A percentile compares a stretch with the other conserved stretches of the same genome.
Conservation (phyloP, 2,888 invertebrate species). For the Biston stratarius region DNA sequence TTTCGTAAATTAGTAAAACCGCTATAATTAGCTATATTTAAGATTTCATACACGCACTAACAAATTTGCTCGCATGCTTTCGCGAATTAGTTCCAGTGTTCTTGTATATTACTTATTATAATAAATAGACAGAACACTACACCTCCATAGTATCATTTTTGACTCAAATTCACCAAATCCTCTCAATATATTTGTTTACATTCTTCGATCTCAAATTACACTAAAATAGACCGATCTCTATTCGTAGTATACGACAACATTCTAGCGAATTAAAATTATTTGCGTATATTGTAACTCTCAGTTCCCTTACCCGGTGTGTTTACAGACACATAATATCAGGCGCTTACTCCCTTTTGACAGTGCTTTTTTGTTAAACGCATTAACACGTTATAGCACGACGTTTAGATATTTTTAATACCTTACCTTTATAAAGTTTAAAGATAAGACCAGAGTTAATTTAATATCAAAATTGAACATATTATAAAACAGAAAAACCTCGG, state of each 20-base stretch:
- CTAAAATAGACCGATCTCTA: constrained; percentile 5
- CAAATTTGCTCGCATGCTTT: background rate
- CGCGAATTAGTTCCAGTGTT: background rate
- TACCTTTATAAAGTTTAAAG: too few relatives aligned
- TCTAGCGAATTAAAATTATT: constrained; percentile 1
- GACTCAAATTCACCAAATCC: constrained; percentile 9
- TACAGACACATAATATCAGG: too few relatives aligned
- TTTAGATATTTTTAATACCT: too few relatives aligned
- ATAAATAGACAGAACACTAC: constrained; percentile 1
- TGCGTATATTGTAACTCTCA: constrained; percentile 5
- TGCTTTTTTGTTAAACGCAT: too few relatives aligned
- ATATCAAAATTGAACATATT: too few relatives aligned
- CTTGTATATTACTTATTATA: background rate
- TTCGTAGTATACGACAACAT: constrained; percentile 18
- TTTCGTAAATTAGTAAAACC: constrained; percentile 21
- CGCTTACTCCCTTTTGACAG: too few relatives aligned
- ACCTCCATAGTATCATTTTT: background rate
- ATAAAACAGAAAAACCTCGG: too few relatives aligned
- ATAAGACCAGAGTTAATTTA: too few relatives aligned
- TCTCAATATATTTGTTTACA: constrained; percentile 2
- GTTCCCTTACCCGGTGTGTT: too few relatives aligned
- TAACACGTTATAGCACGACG: too few relatives aligned
- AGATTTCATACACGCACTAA: background rate
- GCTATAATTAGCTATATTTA: constrained; percentile 14
- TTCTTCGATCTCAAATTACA: background rate